phyloP scores from a whole-genome alignment of 2,113 vertebrate species.

The Ageneiosus marmoratus region DNA sequence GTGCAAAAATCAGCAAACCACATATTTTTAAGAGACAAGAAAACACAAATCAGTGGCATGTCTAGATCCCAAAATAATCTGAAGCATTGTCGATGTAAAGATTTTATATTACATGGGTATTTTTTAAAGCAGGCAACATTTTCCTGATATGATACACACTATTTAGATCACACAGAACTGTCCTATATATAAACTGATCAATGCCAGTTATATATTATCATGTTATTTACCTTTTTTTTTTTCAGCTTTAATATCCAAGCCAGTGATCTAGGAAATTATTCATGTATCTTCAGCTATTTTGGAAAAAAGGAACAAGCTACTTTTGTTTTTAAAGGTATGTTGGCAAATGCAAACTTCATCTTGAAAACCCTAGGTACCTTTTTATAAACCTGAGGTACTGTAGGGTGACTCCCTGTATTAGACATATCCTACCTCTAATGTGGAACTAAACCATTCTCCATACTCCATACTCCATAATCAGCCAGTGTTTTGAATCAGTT shows the following conservation, averaged over 20 bases:
- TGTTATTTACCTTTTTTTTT: slow-evolving; percentile 6
- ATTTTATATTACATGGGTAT: background rate
- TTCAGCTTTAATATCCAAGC: slow-evolving; percentile 64
- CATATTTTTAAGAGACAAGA: background rate
- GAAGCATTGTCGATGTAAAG: background rate
- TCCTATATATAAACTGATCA: background rate
- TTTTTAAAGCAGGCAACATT: background rate
- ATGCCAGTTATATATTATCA: background rate
- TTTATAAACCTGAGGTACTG: background rate
- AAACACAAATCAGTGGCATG: background rate
- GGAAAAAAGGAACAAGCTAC: slow-evolving; percentile 49
- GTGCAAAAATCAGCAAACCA: background rate
- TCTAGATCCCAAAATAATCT: background rate
- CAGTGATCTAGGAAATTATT: slow-evolving; percentile 66
- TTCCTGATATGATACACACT: background rate
- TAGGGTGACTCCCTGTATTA: background rate
- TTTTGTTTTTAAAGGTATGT: slow-evolving; percentile 69
- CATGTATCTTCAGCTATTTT: slow-evolving; percentile 64
- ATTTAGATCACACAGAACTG: background rate
- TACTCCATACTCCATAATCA: background rate
- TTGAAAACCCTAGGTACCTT: background rate
- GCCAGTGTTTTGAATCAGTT: background rate
- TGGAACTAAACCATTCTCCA: background rate
- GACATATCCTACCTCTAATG: background rate
- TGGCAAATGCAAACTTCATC: background rate